These are phyloP conservation scores for Falco cherrug DNA, from an alignment of 2,797 vertebrate species.

Conservation along the genomic window DNA sequence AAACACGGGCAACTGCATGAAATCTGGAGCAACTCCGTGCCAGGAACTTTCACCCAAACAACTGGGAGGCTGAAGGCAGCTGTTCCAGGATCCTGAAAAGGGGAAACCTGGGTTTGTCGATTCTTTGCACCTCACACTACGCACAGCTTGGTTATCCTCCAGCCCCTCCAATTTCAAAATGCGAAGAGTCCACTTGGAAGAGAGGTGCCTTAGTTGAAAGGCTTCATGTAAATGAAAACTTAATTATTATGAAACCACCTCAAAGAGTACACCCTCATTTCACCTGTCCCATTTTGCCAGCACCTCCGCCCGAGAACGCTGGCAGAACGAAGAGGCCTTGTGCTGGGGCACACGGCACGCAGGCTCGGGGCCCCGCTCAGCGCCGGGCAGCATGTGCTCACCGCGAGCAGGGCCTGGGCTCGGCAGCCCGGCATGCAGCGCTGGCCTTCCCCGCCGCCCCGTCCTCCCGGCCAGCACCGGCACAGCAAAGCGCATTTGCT, in stretches of 20 bases:
- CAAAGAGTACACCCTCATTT: background rate
- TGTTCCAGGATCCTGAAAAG: background rate
- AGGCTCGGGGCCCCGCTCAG: background rate
- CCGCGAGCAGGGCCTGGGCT: accelerated
- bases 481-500: too few species aligned
- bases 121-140: background rate
- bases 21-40: background rate
- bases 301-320: background rate
- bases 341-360: background rate
- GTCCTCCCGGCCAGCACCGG: background rate
- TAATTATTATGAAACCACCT: slow-evolving; percentile 32
- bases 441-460: background rate
- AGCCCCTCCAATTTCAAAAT: background rate
- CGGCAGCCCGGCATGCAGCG: background rate
- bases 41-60: background rate
- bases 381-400: background rate
- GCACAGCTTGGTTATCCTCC: background rate
- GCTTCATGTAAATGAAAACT: background rate
- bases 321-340: background rate
- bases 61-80: background rate
- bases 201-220: background rate
- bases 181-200: background rate
- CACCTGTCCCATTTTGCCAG: background rate
- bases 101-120: background rate
- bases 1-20: background rate